These are phyloP conservation scores for Aphyosemion australe DNA, from an alignment of 2,113 vertebrate species.

Conservation along the genomic window DNA sequence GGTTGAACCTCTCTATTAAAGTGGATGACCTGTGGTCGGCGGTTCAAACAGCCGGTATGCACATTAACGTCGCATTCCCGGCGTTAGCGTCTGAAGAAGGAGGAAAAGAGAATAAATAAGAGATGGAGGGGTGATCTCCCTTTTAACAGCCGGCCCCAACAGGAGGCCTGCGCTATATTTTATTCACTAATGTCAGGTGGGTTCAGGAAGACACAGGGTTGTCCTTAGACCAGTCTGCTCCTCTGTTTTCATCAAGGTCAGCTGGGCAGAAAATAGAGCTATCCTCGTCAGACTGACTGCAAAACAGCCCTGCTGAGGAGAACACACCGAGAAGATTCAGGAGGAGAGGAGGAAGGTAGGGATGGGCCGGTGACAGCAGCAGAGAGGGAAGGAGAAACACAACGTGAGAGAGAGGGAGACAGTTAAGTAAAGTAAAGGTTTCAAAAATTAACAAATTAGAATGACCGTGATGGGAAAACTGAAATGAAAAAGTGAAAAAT, in stretches of 20 bases:
- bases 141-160: conserved; percentile 69
- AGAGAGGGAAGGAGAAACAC: not conserved
- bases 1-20: conserved; percentile 80
- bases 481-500: too few relatives aligned
- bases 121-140: conserved; percentile 66
- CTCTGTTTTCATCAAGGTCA: conserved; percentile 65
- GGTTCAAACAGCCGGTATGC: conserved; percentile 76
- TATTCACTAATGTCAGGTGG: conserved; percentile 79
- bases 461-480: too few relatives aligned
- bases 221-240: conserved; percentile 45
- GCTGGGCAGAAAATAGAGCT: conserved; percentile 55
- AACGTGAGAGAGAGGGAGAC: not conserved
- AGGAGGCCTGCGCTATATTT: conserved; percentile 70
- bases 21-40: conserved; percentile 75
- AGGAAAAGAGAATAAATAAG: conserved; percentile 72
- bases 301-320: conserved; percentile 44
- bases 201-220: conserved; percentile 59
- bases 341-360: conserved; percentile 11
- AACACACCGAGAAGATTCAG: conserved; percentile 35
- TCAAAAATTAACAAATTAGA: not conserved
- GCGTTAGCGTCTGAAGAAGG: conserved; percentile 58
- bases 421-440: too few relatives aligned
- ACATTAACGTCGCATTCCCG: conserved; percentile 69
- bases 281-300: conserved; percentile 41
- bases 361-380: not conserved